Conservation (phyloP, 2,113 vertebrate species). For the Stigmatopora nigra region DNA sequence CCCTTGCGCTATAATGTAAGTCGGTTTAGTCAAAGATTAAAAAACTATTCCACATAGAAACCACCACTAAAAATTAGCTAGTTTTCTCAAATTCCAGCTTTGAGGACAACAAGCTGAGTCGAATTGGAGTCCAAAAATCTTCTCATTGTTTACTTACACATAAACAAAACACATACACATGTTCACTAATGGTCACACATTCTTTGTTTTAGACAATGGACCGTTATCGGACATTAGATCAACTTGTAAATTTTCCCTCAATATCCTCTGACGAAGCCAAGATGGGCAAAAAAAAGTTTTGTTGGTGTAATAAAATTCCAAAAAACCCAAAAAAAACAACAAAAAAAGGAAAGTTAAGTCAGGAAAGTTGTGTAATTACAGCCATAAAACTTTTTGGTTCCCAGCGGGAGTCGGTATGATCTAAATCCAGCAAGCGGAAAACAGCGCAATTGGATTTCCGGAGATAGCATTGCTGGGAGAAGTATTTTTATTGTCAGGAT, state of each 20-base stretch:
- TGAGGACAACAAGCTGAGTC: constrained; percentile 6
- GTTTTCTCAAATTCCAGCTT: constrained; percentile 13
- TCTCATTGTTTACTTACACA: constrained; percentile 4
- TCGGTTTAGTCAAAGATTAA: neutral
- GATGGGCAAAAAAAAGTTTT: constrained; percentile 3
- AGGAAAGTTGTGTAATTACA: constrained; percentile 35
- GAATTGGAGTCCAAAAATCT: constrained; percentile 12
- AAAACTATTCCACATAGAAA: constrained; percentile 2
- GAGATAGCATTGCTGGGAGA: constrained; percentile 22
- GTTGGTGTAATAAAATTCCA: constrained; percentile 18
- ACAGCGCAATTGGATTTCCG: constrained; percentile 13
- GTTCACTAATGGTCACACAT: constrained; percentile 27
- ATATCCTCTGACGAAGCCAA: constrained; percentile 4
- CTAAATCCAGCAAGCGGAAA: constrained; percentile 25
- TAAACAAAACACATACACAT: constrained; percentile 2
- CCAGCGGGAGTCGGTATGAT: constrained; percentile 29
- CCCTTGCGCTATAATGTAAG: too few species aligned
- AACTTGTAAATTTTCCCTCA: constrained; percentile 13
- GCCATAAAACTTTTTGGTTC: constrained; percentile 16
- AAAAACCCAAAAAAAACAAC: neutral
- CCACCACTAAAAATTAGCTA: constrained; percentile 14
- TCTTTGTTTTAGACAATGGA: constrained; percentile 24
- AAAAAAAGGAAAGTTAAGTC: constrained; percentile 9
- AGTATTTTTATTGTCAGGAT: constrained; percentile 24
- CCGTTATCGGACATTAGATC: constrained; percentile 7